Conservation (phyloP, 2,113 vertebrate species). For the Dromas ardeola region DNA sequence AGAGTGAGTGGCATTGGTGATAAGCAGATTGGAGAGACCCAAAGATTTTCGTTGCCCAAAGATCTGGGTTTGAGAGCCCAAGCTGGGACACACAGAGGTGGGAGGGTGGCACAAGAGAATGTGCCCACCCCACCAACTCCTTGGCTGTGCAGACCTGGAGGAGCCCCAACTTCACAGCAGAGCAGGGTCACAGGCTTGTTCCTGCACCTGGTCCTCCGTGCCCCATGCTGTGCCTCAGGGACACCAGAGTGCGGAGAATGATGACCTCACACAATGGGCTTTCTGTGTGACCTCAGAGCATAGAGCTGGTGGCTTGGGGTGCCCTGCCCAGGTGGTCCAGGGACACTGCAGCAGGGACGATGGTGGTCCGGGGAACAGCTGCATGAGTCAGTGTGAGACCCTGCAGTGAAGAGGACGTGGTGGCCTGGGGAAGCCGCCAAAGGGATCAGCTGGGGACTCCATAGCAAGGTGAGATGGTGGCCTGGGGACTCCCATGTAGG, state of each 20-base stretch:
- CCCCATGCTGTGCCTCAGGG: not conserved
- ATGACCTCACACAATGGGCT: not conserved
- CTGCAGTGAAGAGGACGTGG: not conserved
- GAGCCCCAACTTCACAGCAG: not conserved
- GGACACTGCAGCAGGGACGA: not conserved
- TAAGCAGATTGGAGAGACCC: not conserved
- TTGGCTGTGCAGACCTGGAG: rapidly evolving
- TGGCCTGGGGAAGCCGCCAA: not conserved
- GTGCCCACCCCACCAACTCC: not conserved
- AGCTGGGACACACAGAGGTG: rapidly evolving
- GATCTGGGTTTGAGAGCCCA: not conserved
- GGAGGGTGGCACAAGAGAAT: not conserved
- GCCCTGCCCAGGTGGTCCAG: not conserved
- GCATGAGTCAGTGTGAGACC: not conserved
- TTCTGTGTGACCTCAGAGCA: not conserved
- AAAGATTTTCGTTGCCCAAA: not conserved
- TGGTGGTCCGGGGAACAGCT: not conserved
- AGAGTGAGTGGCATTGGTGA: rapidly evolving
- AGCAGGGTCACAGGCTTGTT: not conserved
- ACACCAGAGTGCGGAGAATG: too few species aligned
- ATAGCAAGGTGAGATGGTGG: not conserved
- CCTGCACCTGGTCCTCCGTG: not conserved
- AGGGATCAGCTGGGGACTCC: rapidly evolving
- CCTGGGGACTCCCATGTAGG: rapidly evolving
- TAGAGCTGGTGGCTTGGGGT: not conserved